Conservation (phyloP, 2,888 invertebrate genomes). For the Himalopsyche tibetana region DNA sequence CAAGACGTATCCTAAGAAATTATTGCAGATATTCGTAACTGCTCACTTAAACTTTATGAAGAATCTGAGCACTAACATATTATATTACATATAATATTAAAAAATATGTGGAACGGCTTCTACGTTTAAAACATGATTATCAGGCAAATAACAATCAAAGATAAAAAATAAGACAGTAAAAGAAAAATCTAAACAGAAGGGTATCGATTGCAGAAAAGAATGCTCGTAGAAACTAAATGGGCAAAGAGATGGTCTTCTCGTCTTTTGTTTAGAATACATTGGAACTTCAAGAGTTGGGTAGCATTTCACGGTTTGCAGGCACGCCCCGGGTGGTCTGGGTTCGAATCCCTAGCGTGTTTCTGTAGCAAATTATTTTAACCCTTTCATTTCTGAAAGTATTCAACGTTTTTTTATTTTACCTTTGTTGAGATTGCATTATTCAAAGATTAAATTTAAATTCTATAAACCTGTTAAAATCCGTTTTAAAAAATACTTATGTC, state of each 20-base stretch:
- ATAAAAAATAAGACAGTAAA: background rate
- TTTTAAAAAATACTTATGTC: no score
- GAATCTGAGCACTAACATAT: no score
- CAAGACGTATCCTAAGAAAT: no score
- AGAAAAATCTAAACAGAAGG: constrained; percentile 20
- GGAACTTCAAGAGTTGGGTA: constrained; percentile 2
- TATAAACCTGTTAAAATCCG: no score
- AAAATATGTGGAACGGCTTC: no score
- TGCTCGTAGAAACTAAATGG: background rate
- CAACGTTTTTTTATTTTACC: no score
- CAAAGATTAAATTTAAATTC: no score
- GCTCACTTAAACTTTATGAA: no score
- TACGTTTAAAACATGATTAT: background rate
- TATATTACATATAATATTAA: no score
- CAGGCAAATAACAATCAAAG: background rate
- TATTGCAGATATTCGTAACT: no score
- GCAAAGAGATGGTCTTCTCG: background rate
- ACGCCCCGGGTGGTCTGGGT: constrained; percentile 36
- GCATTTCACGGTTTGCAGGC: constrained; percentile 23
- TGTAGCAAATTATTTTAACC: constrained; percentile 33
- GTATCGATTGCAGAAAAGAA: constrained; percentile 30
- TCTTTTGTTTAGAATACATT: constrained; percentile 21
- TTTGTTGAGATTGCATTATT: no score
- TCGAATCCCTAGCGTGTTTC: constrained; percentile 7
- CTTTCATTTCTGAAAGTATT: background rate